Percentiles rank a stretch among this genome's conserved stretches.
Conservation (phyloP, 2,888 invertebrate genomes). For the Pristionchus entomophagus region DNA sequence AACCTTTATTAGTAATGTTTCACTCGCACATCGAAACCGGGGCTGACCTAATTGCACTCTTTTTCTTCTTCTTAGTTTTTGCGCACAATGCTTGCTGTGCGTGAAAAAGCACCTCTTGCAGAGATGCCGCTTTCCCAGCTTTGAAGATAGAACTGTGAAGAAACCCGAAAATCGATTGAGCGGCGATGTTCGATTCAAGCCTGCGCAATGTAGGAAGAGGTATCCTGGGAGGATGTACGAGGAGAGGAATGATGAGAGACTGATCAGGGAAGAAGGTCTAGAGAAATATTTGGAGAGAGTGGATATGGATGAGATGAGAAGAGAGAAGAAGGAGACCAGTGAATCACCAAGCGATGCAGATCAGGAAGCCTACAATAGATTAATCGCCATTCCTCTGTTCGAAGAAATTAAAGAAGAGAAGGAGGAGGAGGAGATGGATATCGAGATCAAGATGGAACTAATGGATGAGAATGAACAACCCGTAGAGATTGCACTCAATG, state of each 20-base stretch:
- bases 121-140: neutral
- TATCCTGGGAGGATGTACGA: no score
- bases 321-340: neutral
- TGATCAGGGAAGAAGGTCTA: neutral
- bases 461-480: no score
- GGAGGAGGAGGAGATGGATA: neutral
- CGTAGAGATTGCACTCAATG: no score
- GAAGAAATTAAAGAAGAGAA: neutral
- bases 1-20: neutral
- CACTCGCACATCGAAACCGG: neutral
- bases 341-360: no score
- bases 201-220: no score
- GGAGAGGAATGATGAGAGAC: no score
- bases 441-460: neutral
- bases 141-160: neutral
- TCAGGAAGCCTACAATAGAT: no score
- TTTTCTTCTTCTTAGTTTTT: neutral
- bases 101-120: neutral
- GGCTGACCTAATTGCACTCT: neutral
- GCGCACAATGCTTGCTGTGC: neutral
- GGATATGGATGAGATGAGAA: neutral
- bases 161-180: neutral
- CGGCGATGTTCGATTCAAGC: no score
- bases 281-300: neutral
- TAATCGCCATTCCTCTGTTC: no score